Percentiles rank a stretch among this genome's conserved stretches.
Conservation (phyloP, 2,113 vertebrate species). For the Beaufortia kweichowensis region DNA sequence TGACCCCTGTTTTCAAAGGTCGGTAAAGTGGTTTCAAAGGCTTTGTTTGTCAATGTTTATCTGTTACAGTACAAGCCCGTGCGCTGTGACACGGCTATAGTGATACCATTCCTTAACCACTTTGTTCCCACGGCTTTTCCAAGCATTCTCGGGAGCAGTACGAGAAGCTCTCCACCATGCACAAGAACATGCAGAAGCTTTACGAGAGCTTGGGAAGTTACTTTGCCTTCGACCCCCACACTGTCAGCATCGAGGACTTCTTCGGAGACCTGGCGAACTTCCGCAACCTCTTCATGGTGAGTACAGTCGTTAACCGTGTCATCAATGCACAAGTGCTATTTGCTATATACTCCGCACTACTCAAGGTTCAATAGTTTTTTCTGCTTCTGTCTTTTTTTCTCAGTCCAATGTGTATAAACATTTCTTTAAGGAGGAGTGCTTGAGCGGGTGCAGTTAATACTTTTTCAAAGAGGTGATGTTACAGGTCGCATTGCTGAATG, state of each 20-base stretch:
- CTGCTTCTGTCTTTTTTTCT: background rate
- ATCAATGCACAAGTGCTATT: background rate
- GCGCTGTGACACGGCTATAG: background rate
- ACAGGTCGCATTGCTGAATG: background rate
- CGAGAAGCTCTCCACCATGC: conserved; percentile 91
- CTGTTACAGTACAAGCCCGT: background rate
- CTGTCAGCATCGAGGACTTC: conserved; percentile 88
- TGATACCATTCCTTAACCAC: conserved; percentile 77
- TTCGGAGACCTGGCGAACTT: conserved; percentile 91
- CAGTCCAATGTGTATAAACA: background rate
- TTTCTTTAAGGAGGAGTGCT: background rate
- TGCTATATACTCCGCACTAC: background rate
- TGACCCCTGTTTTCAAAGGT: background rate
- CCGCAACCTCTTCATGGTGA: conserved; percentile 89
- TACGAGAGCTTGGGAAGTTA: conserved; percentile 91
- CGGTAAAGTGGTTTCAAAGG: background rate
- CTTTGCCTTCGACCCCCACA: conserved; percentile 88
- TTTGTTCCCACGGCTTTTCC: conserved; percentile 83
- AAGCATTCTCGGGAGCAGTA: conserved; percentile 90
- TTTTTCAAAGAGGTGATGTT: background rate
- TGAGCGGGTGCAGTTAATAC: conserved; percentile 7
- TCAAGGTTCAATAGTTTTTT: conserved; percentile 17
- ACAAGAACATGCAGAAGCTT: conserved; percentile 94
- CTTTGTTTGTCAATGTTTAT: conserved; percentile 30
- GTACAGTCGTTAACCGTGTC: conserved; percentile 60